phyloP scores from a whole-genome alignment of 2,888 invertebrate genomes.

The Diadegma fenestrale region DNA sequence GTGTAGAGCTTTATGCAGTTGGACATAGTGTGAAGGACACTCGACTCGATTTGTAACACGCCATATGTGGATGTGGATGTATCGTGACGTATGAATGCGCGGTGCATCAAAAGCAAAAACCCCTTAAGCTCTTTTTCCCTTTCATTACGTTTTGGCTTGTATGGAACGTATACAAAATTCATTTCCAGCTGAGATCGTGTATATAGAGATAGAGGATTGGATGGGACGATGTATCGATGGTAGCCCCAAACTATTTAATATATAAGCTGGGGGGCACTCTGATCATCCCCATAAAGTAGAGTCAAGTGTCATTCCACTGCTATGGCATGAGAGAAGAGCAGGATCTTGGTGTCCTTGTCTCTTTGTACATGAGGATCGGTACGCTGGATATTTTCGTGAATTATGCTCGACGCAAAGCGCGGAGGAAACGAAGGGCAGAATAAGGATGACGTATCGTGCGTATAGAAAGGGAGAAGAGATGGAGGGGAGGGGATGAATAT shows the following conservation, averaged over 20 bases:
- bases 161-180: constrained; percentile 44
- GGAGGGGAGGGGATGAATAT: constrained; percentile 49
- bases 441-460: constrained; percentile 24
- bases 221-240: constrained; percentile 34
- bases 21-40: constrained; percentile 31
- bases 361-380: constrained; percentile 21
- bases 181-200: constrained; percentile 22
- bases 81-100: constrained; percentile 2
- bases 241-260: constrained; percentile 49
- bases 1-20: constrained; percentile 30
- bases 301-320: constrained; percentile 60
- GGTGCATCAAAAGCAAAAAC: constrained; percentile 19
- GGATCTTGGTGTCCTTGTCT: background rate
- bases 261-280: constrained; percentile 23
- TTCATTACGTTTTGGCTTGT: constrained; percentile 30
- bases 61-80: constrained; percentile 33
- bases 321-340: no score
- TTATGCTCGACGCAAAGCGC: constrained; percentile 34
- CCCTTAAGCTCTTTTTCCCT: constrained; percentile 18
- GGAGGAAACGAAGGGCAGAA: constrained; percentile 21
- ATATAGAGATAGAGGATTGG: background rate
- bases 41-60: constrained; percentile 31
- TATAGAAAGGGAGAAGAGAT: constrained; percentile 25
- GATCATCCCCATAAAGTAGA: constrained; percentile 36
- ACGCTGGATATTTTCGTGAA: constrained; percentile 61